Percentiles rank a stretch among this genome's conserved stretches.
phyloP scores from a whole-genome alignment of 2,113 vertebrate genomes.

The Microcebus murinus region DNA sequence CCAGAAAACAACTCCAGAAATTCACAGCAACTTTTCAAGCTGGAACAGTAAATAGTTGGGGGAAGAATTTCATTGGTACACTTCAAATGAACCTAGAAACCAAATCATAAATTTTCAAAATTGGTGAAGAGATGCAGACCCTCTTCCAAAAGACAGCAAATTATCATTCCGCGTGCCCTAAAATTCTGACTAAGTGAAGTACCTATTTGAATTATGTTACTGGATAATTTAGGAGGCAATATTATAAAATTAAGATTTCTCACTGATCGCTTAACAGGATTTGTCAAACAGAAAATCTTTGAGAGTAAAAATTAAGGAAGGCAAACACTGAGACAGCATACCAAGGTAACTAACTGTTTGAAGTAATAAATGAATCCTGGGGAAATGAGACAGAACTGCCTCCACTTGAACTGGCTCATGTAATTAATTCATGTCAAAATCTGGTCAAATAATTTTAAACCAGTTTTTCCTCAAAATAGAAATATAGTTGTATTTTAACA shows the following conservation, averaged over 20 bases:
- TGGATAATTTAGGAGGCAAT: neutral
- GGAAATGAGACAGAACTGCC: neutral
- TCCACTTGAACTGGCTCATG: neutral
- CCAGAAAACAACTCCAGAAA: neutral
- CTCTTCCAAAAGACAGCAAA: neutral
- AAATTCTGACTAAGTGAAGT: neutral
- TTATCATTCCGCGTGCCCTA: neutral
- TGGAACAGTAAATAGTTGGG: neutral
- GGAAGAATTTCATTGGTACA: neutral
- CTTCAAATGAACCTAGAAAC: neutral
- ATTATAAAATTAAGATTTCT: neutral
- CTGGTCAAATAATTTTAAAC: neutral
- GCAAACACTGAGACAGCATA: neutral
- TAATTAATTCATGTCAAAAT: neutral
- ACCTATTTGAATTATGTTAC: neutral
- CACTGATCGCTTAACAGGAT: neutral
- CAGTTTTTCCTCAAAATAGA: neutral
- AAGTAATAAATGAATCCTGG: neutral
- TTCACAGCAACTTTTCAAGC: neutral
- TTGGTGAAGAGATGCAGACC: neutral
- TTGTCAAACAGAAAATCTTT: neutral
- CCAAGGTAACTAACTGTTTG: neutral
- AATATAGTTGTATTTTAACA: neutral
- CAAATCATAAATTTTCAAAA: neutral
- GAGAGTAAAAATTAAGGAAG: neutral